phyloP scores from a whole-genome alignment of 2,797 vertebrate species.

The Tolypeutes matacus region DNA sequence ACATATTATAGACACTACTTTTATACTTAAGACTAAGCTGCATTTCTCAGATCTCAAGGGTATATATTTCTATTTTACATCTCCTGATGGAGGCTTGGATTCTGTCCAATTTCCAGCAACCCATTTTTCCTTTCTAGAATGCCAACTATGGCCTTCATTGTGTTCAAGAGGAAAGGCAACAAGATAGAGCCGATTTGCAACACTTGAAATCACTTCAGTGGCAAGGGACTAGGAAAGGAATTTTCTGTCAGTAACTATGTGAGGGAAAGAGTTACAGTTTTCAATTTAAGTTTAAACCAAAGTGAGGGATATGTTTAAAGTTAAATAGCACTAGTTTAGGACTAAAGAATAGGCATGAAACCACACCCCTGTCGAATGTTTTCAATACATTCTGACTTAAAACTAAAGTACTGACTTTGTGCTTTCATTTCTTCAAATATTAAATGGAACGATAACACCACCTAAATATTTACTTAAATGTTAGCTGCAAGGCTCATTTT shows the following conservation, averaged over 20 bases:
- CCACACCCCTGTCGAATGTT: conserved; percentile 16
- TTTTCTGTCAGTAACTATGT: conserved; percentile 78
- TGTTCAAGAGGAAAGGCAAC: conserved; percentile 65
- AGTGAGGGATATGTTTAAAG: conserved; percentile 68
- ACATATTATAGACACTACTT: not conserved
- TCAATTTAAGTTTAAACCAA: conserved; percentile 73
- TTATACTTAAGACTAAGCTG: not conserved
- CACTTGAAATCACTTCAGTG: conserved; percentile 64
- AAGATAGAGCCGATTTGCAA: conserved; percentile 64
- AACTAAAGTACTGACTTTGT: conserved; percentile 29
- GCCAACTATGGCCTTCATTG: conserved; percentile 59
- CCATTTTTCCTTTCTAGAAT: conserved; percentile 62
- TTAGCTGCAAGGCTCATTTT: conserved; percentile 4
- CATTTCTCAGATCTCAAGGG: not conserved
- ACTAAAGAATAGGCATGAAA: conserved; percentile 28
- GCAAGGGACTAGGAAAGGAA: conserved; percentile 67
- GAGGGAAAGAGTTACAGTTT: conserved; percentile 70
- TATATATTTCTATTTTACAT: conserved; percentile 40
- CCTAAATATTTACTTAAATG: conserved; percentile 24
- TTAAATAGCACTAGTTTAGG: conserved; percentile 56
- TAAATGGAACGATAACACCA: conserved; percentile 38
- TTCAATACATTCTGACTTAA: conserved; percentile 60
- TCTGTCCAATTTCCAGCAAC: conserved; percentile 63
- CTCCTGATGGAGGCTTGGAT: conserved; percentile 61
- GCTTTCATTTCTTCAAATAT: conserved; percentile 49